Percentiles rank a stretch among this genome's conserved stretches.
These are phyloP conservation scores for Drosophila ficusphila DNA, from an alignment of 1,140 invertebrate species.

Conservation along the genomic window DNA sequence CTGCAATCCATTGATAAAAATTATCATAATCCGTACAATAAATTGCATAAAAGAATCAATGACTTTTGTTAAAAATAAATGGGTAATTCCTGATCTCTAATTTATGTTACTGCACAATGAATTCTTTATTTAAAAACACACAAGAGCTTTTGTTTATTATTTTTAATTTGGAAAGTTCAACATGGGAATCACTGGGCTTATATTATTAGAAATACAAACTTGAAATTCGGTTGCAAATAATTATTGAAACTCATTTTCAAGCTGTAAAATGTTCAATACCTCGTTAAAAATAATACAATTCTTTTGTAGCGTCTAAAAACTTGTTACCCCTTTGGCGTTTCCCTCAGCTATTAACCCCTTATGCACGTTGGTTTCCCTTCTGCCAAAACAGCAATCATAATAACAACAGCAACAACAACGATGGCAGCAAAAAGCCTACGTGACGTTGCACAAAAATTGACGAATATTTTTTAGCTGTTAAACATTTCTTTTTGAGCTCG, in stretches of 20 bases:
- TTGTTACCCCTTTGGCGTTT: conserved; percentile 2
- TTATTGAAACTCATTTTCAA: too few relatives aligned
- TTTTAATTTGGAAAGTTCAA: too few relatives aligned
- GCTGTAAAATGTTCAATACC: too few relatives aligned
- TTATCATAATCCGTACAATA: conserved; percentile 13
- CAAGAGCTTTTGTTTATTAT: not conserved
- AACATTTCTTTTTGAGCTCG: conserved; percentile 23
- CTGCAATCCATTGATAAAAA: conserved; percentile 3
- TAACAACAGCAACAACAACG: conserved; percentile 30
- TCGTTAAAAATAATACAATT: too few relatives aligned
- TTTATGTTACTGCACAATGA: not conserved
- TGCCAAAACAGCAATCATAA: conserved; percentile 6
- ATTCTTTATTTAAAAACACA: not conserved
- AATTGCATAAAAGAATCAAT: not conserved
- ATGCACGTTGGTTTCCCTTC: not conserved
- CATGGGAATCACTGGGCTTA: too few relatives aligned
- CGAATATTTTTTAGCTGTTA: conserved; percentile 30
- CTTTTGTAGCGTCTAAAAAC: not conserved
- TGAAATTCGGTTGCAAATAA: too few relatives aligned
- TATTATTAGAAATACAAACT: too few relatives aligned
- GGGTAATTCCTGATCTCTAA: not conserved
- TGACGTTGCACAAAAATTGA: conserved; percentile 56
- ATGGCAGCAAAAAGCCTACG: conserved; percentile 30
- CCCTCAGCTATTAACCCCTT: not conserved
- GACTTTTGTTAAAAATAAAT: conserved; percentile 1